These are phyloP conservation scores for Coptodon bakossiorum DNA, from an alignment of 2,113 vertebrate species.

Conservation along the genomic window DNA sequence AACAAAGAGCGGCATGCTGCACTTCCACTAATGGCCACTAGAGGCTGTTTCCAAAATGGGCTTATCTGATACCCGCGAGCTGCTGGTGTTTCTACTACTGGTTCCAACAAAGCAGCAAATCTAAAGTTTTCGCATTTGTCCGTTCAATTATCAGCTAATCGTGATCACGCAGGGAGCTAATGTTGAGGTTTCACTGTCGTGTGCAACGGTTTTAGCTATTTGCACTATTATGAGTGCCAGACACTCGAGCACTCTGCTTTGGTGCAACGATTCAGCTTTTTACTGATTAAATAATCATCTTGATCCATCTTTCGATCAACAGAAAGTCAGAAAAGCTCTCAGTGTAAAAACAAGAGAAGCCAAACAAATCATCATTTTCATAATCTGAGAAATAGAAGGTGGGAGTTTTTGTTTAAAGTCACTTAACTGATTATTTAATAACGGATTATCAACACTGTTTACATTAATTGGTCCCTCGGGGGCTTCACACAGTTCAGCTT, in stretches of 20 bases:
- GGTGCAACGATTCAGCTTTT: not conserved
- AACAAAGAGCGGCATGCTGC: not conserved
- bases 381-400: not conserved
- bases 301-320: not conserved
- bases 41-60: not conserved
- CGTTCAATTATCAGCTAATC: not conserved
- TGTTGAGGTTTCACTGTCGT: rapidly evolving
- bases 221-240: not conserved
- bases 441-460: rapidly evolving
- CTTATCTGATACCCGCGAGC: rapidly evolving
- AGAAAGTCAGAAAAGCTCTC: not conserved
- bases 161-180: rapidly evolving
- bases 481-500: not conserved
- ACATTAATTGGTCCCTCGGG: not conserved
- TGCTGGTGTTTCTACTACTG: not conserved
- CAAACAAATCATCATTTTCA: not conserved
- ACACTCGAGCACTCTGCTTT: not conserved
- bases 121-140: rapidly evolving
- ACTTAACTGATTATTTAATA: not conserved
- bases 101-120: not conserved
- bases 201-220: not conserved
- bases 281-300: not conserved
- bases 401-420: not conserved
- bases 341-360: not conserved
- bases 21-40: not conserved